Conservation (phyloP, 30 jellyfish, hydroid and myxozoan species). For the Turritopsis rubra region DNA sequence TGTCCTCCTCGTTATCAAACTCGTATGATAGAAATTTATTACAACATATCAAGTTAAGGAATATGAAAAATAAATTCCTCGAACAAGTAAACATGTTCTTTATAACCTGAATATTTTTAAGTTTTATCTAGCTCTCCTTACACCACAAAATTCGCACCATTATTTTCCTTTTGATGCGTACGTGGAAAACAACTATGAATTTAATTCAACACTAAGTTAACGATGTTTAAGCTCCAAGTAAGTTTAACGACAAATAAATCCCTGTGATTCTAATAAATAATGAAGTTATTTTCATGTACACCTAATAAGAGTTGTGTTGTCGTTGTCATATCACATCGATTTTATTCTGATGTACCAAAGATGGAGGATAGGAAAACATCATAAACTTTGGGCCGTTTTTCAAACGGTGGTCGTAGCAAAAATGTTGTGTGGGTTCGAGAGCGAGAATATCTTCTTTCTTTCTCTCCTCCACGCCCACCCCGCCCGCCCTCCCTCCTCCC, state of each 20-base stretch:
- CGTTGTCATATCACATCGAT: too few species aligned
- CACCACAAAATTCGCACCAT: background rate
- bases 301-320: too few species aligned
- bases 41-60: background rate
- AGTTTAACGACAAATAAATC: background rate
- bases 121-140: background rate
- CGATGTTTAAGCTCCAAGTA: background rate
- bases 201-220: background rate
- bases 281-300: too few species aligned
- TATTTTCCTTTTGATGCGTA: background rate
- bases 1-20: background rate
- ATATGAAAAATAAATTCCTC: background rate
- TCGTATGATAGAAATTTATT: background rate
- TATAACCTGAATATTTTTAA: background rate
- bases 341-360: too few species aligned
- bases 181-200: background rate
- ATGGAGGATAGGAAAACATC: background rate
- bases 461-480: too few species aligned
- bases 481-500: too few species aligned
- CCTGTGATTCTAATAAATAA: background rate
- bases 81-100: background rate
- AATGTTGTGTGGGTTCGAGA: too few species aligned
- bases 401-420: background rate
- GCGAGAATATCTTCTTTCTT: too few species aligned
- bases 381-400: background rate